Conservation (phyloP, 2,797 vertebrate species). For the Craterocephalus amniculus region DNA sequence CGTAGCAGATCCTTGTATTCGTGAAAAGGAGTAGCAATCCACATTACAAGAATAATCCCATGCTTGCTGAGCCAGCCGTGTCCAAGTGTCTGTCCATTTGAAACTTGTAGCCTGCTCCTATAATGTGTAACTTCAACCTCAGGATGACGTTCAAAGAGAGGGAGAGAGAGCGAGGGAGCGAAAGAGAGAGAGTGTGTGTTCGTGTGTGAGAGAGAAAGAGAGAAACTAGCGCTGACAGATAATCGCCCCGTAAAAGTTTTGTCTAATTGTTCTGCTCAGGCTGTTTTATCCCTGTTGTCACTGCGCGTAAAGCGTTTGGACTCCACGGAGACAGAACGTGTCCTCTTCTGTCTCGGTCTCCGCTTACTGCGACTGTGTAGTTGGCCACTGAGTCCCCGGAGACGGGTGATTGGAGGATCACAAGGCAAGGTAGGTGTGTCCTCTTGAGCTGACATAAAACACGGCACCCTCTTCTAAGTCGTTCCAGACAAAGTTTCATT, state of each 20-base stretch:
- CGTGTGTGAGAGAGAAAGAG: not conserved
- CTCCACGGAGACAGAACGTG: conserved; percentile 23
- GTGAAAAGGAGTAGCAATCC: conserved; percentile 75
- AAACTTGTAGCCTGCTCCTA: conserved; percentile 62
- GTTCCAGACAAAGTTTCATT: not conserved
- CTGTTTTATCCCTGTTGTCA: conserved; percentile 35
- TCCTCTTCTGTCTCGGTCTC: conserved; percentile 37
- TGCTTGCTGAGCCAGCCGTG: conserved; percentile 73
- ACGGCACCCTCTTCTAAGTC: not conserved
- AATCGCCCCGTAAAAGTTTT: conserved; percentile 50
- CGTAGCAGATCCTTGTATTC: conserved; percentile 71
- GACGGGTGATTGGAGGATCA: conserved; percentile 45
- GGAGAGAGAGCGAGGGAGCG: not conserved
- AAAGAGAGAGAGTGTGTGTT: not conserved
- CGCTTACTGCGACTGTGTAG: conserved; percentile 28
- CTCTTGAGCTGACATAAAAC: not conserved
- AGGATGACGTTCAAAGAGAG: conserved; percentile 34
- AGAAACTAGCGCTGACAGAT: conserved; percentile 23
- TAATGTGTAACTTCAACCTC: conserved; percentile 64
- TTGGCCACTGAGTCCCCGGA: not conserved
- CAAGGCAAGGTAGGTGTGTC: conserved; percentile 62
- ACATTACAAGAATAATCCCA: conserved; percentile 85
- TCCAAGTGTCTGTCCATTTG: conserved; percentile 75
- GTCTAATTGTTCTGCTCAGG: conserved; percentile 11
- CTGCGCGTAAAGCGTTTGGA: conserved; percentile 39